Conservation (phyloP, 2,888 invertebrate species). For the Ormyrus labotus region DNA sequence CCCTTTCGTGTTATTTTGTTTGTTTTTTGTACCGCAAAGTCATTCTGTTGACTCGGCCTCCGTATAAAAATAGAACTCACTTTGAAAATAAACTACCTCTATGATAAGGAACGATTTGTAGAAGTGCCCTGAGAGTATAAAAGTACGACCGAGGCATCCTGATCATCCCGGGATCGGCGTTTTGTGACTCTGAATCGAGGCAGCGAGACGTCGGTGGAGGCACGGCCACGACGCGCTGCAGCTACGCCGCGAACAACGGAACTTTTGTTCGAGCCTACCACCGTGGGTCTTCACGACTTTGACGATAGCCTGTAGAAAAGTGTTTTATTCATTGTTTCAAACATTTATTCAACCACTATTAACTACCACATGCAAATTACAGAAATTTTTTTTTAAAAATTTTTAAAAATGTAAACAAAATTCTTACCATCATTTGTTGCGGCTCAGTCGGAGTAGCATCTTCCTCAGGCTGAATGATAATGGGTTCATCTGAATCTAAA, state of each 20-base stretch:
- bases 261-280: conserved; percentile 52
- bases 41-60: conserved; percentile 46
- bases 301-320: conserved; percentile 48
- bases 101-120: conserved; percentile 56
- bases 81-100: conserved; percentile 58
- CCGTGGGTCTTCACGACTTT: conserved; percentile 53
- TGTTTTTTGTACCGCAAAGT: conserved; percentile 48
- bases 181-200: conserved; percentile 53
- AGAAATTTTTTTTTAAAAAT: not conserved
- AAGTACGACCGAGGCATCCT: conserved; percentile 44
- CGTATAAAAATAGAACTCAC: conserved; percentile 58
- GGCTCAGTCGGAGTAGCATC: conserved; percentile 54
- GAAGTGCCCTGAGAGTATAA: conserved; percentile 56
- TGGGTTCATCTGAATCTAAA: conserved; percentile 54
- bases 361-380: not conserved
- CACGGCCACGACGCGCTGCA: conserved; percentile 53
- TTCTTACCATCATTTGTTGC: conserved; percentile 54
- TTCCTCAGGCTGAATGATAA: conserved; percentile 56
- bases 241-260: conserved; percentile 51
- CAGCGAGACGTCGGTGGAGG: conserved; percentile 54
- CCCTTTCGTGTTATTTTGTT: not conserved
- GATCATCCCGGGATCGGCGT: conserved; percentile 56
- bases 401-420: not conserved
- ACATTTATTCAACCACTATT: not conserved
- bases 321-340: not conserved